Conservation (phyloP, 1,140 invertebrate genomes). For the Battus philenor region DNA sequence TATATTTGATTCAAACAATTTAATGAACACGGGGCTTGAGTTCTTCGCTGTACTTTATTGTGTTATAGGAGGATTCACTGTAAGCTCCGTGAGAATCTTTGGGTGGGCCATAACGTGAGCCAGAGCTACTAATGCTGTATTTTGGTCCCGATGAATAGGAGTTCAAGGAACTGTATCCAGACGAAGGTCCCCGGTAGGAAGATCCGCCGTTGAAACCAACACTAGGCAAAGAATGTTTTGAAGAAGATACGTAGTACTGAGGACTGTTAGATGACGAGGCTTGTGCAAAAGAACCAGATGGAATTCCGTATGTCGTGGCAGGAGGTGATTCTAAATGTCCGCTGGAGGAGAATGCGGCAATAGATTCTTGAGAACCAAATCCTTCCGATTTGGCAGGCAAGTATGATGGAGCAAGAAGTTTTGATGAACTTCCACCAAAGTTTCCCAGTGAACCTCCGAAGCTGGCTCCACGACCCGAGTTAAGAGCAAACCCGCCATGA, state of each 20-base stretch:
- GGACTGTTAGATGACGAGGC: slow-evolving; percentile 46
- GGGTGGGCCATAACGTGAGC: slow-evolving; percentile 38
- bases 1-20: no score
- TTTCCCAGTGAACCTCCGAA: slow-evolving; percentile 40
- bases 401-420: slow-evolving; percentile 42
- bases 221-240: slow-evolving; percentile 36
- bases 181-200: slow-evolving; percentile 39
- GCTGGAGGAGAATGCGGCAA: slow-evolving; percentile 46
- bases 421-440: slow-evolving; percentile 41
- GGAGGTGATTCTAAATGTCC: slow-evolving; percentile 46
- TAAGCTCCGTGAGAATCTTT: slow-evolving; percentile 53
- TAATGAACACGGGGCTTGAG: slow-evolving; percentile 54
- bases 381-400: slow-evolving; percentile 47
- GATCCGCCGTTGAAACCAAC: slow-evolving; percentile 44
- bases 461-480: slow-evolving; percentile 41
- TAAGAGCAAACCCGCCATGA: slow-evolving; percentile 33
- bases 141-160: slow-evolving; percentile 56
- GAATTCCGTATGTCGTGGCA: slow-evolving; percentile 41
- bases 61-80: slow-evolving; percentile 61
- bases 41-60: slow-evolving; percentile 68
- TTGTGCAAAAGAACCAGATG: slow-evolving; percentile 40
- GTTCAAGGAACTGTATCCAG: slow-evolving; percentile 41
- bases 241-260: slow-evolving; percentile 48
- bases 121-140: slow-evolving; percentile 52
- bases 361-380: slow-evolving; percentile 45